A percentile compares a stretch with the other conserved stretches of the same genome.
Evolutionary conservation across 2,113 vertebrate species (phyloP).

Genomic region (Bos taurus): ARS-UCD2.0 NC_037328.1:1055501-1056000

Average conservation of each 20-base stretch:
- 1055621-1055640: background rate
- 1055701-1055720: background rate
- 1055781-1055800: background rate
- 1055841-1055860: background rate
- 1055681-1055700: background rate
- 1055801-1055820: background rate
- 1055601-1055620: background rate
- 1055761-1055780: background rate
- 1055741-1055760: background rate
- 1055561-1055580: background rate
- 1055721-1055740: fast-evolving
- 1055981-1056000: background rate
- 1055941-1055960: background rate
- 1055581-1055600: background rate
- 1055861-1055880: background rate
- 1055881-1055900: fast-evolving
- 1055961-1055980: background rate
- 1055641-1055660: fast-evolving
- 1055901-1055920: background rate
- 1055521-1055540: background rate
- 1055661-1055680: too few species aligned
- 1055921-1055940: background rate
- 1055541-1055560: fast-evolving
- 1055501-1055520: background rate
- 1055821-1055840: background rate